Conservation (phyloP, 2,888 invertebrate species). For the Elaeidobius kamerunicus region DNA sequence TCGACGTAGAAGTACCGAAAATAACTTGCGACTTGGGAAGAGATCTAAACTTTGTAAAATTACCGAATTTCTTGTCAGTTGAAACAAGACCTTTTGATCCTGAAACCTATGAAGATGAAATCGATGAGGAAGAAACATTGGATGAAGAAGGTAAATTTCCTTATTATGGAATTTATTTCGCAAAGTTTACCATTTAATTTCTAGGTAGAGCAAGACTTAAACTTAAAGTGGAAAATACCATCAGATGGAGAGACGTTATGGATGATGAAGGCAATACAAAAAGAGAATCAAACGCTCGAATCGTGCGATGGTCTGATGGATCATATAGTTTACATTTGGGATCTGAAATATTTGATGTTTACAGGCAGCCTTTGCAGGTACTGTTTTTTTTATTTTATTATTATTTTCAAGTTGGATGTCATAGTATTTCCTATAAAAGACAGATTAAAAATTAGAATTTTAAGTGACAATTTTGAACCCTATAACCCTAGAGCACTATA, state of each 20-base stretch:
- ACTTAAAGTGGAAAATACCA: constrained; percentile 95
- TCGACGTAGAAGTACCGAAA: constrained; percentile 95
- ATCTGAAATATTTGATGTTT: constrained; percentile 96
- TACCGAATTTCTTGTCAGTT: constrained; percentile 97
- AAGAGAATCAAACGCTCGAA: constrained; percentile 91
- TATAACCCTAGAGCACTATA: too few species aligned
- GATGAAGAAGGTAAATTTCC: constrained; percentile 83
- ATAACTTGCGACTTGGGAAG: constrained; percentile 89
- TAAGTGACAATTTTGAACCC: too few species aligned
- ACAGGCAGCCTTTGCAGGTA: constrained; percentile 84
- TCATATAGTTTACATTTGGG: constrained; percentile 96
- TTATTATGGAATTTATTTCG: too few species aligned
- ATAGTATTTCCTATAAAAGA: too few species aligned
- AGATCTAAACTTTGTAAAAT: constrained; percentile 92
- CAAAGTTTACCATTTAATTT: too few species aligned
- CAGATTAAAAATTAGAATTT: too few species aligned
- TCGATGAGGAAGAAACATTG: constrained; percentile 95
- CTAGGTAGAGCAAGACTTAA: constrained; percentile 73
- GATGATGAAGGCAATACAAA: constrained; percentile 77
- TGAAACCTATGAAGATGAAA: constrained; percentile 95
- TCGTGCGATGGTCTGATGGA: constrained; percentile 98
- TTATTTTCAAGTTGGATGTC: too few species aligned
- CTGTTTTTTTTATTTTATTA: not conserved
- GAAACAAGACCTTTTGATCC: constrained; percentile 96
- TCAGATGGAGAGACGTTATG: constrained; percentile 87